These are phyloP conservation scores for Sebastes cheni DNA, from an alignment of 2,797 vertebrate genomes.

Conservation along the genomic window DNA sequence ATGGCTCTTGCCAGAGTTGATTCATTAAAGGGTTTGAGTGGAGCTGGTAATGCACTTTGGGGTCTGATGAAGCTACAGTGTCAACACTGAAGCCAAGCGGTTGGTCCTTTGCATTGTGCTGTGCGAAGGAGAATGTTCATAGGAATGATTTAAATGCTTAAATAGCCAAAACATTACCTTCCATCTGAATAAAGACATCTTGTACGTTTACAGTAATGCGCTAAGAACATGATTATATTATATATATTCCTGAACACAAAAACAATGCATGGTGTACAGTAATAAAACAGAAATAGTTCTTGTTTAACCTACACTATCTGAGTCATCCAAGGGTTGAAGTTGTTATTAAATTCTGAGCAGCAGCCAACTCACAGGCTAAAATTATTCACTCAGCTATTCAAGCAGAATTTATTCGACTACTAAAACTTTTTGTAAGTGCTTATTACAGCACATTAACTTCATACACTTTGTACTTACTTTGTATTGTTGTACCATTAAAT, in stretches of 20 bases:
- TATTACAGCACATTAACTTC: slow-evolving; percentile 7
- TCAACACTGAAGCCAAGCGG: slow-evolving; percentile 42
- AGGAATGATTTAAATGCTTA: background rate
- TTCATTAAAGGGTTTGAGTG: slow-evolving; percentile 78
- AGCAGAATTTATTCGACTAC: slow-evolving; percentile 19
- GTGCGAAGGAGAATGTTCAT: background rate
- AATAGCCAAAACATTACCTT: background rate
- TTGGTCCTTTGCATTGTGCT: slow-evolving; percentile 10
- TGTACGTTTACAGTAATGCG: background rate
- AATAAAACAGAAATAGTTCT: slow-evolving; percentile 6
- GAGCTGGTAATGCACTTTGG: slow-evolving; percentile 73
- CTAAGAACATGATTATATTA: background rate
- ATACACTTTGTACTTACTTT: background rate
- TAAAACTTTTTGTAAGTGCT: slow-evolving; percentile 14
- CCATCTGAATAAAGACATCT: background rate
- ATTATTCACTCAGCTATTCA: slow-evolving; percentile 18
- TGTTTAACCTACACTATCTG: slow-evolving; percentile 1
- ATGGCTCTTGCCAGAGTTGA: slow-evolving; percentile 75
- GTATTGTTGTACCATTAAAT: background rate
- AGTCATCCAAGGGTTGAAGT: slow-evolving; percentile 26
- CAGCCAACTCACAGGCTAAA: slow-evolving; percentile 16
- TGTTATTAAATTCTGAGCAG: slow-evolving; percentile 14
- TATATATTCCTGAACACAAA: background rate
- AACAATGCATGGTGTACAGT: background rate
- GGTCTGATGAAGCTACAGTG: slow-evolving; percentile 64